Conservation (phyloP, 2,797 vertebrate species). For the Eulemur mongoz region DNA sequence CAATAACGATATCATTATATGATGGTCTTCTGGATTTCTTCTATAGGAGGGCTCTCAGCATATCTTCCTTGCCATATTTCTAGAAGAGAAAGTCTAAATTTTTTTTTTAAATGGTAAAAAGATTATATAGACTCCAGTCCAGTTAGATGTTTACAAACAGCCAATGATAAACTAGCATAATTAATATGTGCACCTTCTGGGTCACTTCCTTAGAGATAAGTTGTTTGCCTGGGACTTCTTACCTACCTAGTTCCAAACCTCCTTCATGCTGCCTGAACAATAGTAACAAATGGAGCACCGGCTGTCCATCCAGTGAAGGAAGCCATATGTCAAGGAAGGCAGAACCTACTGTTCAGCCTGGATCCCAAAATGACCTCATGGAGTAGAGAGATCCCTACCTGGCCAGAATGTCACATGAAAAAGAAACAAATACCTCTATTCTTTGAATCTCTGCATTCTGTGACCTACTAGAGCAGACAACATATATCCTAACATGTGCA, state of each 20-base stretch:
- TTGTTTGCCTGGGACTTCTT: background rate
- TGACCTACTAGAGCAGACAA: background rate
- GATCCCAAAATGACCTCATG: background rate
- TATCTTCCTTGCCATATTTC: background rate
- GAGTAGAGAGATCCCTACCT: background rate
- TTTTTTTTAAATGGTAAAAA: background rate
- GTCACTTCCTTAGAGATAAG: background rate
- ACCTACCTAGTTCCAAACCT: background rate
- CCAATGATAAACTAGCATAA: background rate
- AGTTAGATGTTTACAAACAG: background rate
- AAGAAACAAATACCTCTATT: background rate
- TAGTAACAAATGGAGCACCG: background rate
- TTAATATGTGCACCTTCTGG: background rate
- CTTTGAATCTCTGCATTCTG: background rate
- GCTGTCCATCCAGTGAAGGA: background rate
- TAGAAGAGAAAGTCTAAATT: background rate
- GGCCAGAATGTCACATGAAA: background rate
- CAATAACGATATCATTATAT: background rate
- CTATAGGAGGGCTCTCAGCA: background rate
- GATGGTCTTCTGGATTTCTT: background rate
- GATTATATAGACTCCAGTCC: background rate
- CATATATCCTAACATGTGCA: background rate
- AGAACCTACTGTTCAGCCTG: background rate
- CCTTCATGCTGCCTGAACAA: background rate
- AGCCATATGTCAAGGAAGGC: background rate